Conservation (phyloP, 2,888 invertebrate species). For the Aproaerema taeniolella region DNA sequence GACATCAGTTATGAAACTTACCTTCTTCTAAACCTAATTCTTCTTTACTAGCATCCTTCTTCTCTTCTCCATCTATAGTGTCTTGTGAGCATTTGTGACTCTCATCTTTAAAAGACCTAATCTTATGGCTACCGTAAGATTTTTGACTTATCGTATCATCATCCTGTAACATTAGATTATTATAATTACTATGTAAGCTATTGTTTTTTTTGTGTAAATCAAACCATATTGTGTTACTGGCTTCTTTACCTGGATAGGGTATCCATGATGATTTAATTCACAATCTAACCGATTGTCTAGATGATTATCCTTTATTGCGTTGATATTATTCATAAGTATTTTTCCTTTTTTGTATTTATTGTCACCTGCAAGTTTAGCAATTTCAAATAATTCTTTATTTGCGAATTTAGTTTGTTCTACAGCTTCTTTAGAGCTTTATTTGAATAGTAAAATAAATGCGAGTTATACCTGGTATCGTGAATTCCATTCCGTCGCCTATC, state of each 20-base stretch:
- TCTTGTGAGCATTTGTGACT: conserved; percentile 94
- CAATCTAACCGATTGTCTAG: conserved; percentile 86
- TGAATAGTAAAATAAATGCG: no score
- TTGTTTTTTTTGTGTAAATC: no score
- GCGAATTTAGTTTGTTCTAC: neutral
- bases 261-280: conserved; percentile 85
- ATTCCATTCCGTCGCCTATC: conserved; percentile 95
- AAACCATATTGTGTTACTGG: neutral
- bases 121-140: conserved; percentile 94
- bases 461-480: conserved; percentile 89
- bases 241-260: conserved; percentile 78
- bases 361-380: conserved; percentile 77
- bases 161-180: conserved; percentile 54
- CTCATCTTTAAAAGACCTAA: conserved; percentile 91
- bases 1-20: no score
- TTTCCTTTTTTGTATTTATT: conserved; percentile 90
- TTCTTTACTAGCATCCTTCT: conserved; percentile 93
- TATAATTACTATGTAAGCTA: neutral
- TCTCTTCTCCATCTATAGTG: conserved; percentile 91
- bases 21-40: conserved; percentile 90
- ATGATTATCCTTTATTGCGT: conserved; percentile 86
- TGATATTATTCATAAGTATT: conserved; percentile 88
- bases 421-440: no score
- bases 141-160: conserved; percentile 92
- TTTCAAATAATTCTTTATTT: neutral